phyloP scores from a whole-genome alignment of 2,888 invertebrate species.

The Aphidoletes aphidimyza region DNA sequence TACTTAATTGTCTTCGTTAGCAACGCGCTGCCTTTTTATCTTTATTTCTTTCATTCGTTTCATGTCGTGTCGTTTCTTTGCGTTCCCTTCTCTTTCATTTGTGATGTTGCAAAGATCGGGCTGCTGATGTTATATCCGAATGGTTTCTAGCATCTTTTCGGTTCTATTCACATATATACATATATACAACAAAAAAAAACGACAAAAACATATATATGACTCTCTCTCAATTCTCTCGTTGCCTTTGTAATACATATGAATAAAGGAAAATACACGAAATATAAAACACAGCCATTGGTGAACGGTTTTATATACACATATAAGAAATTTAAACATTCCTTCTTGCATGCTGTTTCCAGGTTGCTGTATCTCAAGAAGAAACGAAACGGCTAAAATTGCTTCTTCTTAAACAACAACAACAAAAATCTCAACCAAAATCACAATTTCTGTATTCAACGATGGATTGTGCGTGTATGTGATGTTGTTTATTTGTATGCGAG shows the following conservation, averaged over 20 bases:
- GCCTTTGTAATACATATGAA: too few relatives aligned
- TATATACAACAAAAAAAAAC: too few relatives aligned
- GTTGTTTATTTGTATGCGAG: background rate
- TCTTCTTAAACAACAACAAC: background rate
- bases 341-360: conserved; percentile 40
- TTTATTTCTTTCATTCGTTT: background rate
- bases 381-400: too few relatives aligned
- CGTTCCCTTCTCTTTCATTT: background rate
- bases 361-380: background rate
- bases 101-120: conserved; percentile 2
- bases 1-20: conserved; percentile 26
- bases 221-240: too few relatives aligned
- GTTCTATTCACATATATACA: background rate
- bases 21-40: background rate
- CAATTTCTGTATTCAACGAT: background rate
- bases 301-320: background rate
- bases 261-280: background rate
- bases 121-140: background rate
- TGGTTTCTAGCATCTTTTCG: conserved; percentile 13
- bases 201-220: too few relatives aligned
- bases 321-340: background rate
- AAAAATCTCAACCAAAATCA: background rate
- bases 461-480: background rate
- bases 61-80: background rate
- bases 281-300: background rate